Conservation (phyloP, 2,797 vertebrate genomes). For the Molossus molossus region DNA sequence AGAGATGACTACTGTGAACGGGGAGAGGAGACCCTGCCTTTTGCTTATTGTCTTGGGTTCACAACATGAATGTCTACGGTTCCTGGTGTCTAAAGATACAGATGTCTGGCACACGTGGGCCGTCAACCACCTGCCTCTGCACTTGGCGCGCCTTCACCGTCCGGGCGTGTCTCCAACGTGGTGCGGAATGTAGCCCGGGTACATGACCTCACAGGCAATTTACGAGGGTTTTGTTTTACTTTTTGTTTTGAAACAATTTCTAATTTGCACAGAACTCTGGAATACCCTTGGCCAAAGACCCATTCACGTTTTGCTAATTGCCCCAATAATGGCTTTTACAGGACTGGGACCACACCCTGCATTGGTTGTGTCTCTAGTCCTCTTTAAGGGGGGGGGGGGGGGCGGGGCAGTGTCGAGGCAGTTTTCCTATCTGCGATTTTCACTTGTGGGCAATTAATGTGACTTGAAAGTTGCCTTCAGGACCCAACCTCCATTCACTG, state of each 20-base stretch:
- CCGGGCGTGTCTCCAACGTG: fast-evolving
- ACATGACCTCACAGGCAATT: neutral
- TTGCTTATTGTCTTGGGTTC: neutral
- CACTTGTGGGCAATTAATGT: neutral
- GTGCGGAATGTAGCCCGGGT: too few relatives aligned
- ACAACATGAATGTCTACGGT: neutral
- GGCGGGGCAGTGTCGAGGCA: neutral
- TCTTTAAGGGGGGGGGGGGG: neutral
- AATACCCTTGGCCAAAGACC: neutral
- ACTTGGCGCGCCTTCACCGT: neutral
- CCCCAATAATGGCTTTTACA: neutral
- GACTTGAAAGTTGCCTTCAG: neutral
- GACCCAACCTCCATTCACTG: neutral
- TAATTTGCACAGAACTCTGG: neutral
- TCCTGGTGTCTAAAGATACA: neutral
- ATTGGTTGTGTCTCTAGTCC: neutral
- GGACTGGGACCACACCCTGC: neutral
- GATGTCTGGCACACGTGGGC: neutral
- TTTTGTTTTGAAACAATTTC: conserved; percentile 30
- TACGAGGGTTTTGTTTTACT: neutral
- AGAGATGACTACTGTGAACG: neutral
- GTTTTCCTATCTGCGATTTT: fast-evolving
- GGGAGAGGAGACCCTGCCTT: neutral
- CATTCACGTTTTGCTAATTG: neutral
- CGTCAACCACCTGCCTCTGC: neutral